Base-by-base conservation (phyloP, 1,140 invertebrate genomes). In the Drosophila ogumai region DNA sequence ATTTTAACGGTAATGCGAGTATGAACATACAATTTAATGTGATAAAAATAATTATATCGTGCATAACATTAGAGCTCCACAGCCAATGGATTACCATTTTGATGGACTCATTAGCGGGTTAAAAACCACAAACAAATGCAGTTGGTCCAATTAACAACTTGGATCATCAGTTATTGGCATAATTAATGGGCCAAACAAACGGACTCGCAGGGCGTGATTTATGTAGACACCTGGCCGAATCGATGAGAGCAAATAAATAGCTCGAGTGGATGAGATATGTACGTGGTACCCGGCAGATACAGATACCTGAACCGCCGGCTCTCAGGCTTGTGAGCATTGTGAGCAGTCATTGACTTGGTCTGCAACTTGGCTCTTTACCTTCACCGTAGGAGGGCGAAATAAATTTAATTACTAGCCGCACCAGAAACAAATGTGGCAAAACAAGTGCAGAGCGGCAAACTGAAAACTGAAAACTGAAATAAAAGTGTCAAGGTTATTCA, bases 401-500 rank as follows among this genome's bases (percentile, higher is more conserved):
- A 75, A 54, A 56, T 65, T 65, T 75, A 75, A 75, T 75, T 75
- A 75, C 59, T 41, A 40, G 52, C 40, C 36, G 41, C 31, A 36
- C 17, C 10, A 60, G 46, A 60, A 71, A 65, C 46, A 46, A 58
- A 49, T 64, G 69, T 17, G 40, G 38, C 22, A 50, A 36, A 68
- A 19, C 38, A 68, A 56, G 54, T 54, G 46, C 34, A 50, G 34
- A 65, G 44, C 44, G 6, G 34, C 52, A 44, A 59, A 57, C 28
- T 47, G 44, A 57, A 78, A 59, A 57, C 28, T 47, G 44, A 57
- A 78, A 47, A 56, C 34, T 38, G 44, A 59, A 79, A 50, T 54
- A 49, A 84, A 77, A 73, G 55, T 68, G 66, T 66, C 50, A 75
- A 81, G 81, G 73, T 85, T 80, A 41, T 85, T 85, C 77, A 85